Evolutionary conservation across 2,113 vertebrate genomes (phyloP), one percentile per base, ranked within the genome.

Genomic region (Chrysochloris asiatica): DNA sequence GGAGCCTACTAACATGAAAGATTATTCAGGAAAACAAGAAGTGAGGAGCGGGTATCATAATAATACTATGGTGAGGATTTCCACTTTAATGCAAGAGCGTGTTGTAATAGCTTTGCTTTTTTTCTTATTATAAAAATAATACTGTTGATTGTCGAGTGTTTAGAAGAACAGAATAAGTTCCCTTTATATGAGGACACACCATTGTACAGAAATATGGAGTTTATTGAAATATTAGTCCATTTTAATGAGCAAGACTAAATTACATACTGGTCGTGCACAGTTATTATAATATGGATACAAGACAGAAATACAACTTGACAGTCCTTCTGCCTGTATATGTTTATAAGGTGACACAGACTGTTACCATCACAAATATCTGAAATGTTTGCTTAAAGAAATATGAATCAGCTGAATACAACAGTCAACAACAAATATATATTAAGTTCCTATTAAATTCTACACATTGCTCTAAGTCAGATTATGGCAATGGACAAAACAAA

Each of bases 181-280:
- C 26, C 78, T 85, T 54, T 43, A 38, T 12, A 38, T 16, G 45
- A 84, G 75, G 84, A 45, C 52, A 78, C 21, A 41, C 87, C 81
- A 47, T 78, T 81, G 10, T 84, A 84, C 24, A 72, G 47, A 63
- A 78, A 65, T 47, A 30, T 61, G 59, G 83, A 75, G 86, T 90
- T 2, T 75, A 77, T 88, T 95, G 83, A 89, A 78, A 61, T n/a
- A n/a, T 87, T 61, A 92, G 94, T 92, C 81, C 93, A n/a, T 30
- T 76, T 86, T 81, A 61, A 86, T 86, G 81, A 96, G n/a, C 50
- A 86, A 89, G 84, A 47, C 72, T 72, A 36, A 90, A 16, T 80
- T 89, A 79, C 56, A 54, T n/a, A n/a, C 83, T 71, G 38, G n/a
- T 52, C 50, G 83, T 67, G 47, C 47, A 69, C 56, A 26, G 65